Evolutionary conservation across 2,888 invertebrate genomes (phyloP).

Genomic region (Cylindroiulus punctatus): DNA sequence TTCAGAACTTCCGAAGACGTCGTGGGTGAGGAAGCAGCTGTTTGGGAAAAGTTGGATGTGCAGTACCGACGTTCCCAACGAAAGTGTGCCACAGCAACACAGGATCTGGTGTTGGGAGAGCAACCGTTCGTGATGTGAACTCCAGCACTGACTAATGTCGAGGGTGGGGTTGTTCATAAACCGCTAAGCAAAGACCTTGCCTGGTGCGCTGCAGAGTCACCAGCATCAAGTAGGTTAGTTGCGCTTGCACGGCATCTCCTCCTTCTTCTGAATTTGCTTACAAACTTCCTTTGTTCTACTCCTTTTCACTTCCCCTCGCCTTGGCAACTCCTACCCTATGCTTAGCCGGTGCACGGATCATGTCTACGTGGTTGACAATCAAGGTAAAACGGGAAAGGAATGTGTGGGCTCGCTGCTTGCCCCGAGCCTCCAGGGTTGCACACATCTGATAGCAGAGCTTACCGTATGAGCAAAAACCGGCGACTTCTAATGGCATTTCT

Average conservation of each 20-base stretch:
- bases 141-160: conserved; percentile 5
- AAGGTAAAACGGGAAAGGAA: conserved; percentile 38
- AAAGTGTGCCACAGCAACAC: neutral
- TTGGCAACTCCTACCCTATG: conserved; percentile 37
- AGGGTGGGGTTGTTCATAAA: conserved; percentile 41
- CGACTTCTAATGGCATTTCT: neutral
- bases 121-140: neutral
- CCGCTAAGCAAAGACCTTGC: conserved; percentile 26
- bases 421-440: conserved; percentile 36
- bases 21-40: neutral
- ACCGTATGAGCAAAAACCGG: neutral
- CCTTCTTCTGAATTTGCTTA: conserved; percentile 32
- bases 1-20: no score
- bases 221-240: conserved; percentile 43
- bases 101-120: neutral
- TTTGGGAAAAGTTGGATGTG: neutral
- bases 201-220: neutral
- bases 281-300: conserved; percentile 24
- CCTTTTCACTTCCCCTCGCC: conserved; percentile 40
- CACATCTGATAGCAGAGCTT: neutral
- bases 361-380: conserved; percentile 47
- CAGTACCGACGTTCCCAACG: no score
- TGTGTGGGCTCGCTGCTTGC: conserved; percentile 19
- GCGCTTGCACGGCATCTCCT: conserved; percentile 6
- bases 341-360: conserved; percentile 27